These are phyloP conservation scores for Dermatemys mawii DNA, from an alignment of 2,113 vertebrate genomes.

Conservation along the genomic window DNA sequence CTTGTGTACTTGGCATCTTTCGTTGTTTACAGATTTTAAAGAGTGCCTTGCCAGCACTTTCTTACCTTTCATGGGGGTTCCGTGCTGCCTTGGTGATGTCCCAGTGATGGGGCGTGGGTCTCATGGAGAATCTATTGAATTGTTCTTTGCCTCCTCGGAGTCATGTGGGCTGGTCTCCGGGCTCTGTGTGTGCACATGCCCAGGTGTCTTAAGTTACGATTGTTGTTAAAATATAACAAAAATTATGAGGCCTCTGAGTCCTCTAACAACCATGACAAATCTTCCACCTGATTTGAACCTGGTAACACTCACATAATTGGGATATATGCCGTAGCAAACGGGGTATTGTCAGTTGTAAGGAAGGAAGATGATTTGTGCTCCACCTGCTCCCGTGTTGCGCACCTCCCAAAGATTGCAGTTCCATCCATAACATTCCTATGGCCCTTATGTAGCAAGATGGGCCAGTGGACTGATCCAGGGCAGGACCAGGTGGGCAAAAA, in stretches of 20 bases:
- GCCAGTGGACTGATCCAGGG: neutral
- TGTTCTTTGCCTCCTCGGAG: neutral
- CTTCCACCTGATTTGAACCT: neutral
- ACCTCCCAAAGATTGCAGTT: neutral
- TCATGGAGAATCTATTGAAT: neutral
- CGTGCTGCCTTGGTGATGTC: neutral
- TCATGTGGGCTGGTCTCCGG: neutral
- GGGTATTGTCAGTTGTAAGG: neutral
- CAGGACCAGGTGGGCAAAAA: neutral
- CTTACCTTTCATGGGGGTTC: neutral
- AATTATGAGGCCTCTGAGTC: rapidly evolving
- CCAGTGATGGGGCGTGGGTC: neutral
- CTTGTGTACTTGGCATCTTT: neutral
- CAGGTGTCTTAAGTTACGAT: neutral
- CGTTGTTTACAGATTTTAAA: neutral
- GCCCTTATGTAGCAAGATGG: neutral
- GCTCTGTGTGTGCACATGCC: rapidly evolving
- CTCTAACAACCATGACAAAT: neutral
- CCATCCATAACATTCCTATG: neutral
- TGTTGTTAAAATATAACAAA: neutral
- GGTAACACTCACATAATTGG: neutral
- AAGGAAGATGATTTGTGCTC: neutral
- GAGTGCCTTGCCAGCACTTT: neutral
- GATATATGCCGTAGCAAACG: neutral
- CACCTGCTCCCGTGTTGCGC: neutral